phyloP scores from a whole-genome alignment of 2,113 vertebrate species.

The Lota lota region DNA sequence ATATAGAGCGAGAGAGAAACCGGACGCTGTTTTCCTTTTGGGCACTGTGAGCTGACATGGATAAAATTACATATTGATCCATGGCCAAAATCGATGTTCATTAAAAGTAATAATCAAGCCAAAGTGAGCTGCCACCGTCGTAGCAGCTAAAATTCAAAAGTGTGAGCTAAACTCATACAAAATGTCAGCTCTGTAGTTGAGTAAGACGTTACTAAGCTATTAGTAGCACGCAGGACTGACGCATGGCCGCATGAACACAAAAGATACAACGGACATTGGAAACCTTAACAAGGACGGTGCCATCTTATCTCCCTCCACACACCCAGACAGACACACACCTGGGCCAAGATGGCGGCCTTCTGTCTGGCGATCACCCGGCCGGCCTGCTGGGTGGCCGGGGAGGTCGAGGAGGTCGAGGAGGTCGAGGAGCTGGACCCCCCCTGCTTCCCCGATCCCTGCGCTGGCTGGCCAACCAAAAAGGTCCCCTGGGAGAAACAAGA shows the following conservation, averaged over 20 bases:
- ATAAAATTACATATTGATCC: conserved; percentile 11
- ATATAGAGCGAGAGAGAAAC: not conserved
- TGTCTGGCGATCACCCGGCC: conserved; percentile 92
- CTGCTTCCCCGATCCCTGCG: conserved; percentile 86
- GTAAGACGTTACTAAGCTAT: not conserved
- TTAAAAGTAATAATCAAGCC: conserved; percentile 25
- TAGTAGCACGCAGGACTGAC: too few relatives aligned
- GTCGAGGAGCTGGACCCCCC: conserved; percentile 74
- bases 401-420: conserved; percentile 76
- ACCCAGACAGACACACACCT: conserved; percentile 71
- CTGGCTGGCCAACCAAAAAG: conserved; percentile 93
- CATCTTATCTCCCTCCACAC: too few relatives aligned
- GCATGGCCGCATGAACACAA: too few relatives aligned
- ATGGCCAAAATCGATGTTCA: conserved; percentile 23
- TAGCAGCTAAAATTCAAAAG: too few relatives aligned
- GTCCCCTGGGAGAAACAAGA: conserved; percentile 78
- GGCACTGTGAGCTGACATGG: not conserved
- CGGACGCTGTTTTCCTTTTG: not conserved
- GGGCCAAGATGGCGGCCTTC: conserved; percentile 91
- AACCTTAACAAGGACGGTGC: too few relatives aligned
- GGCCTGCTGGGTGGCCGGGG: conserved; percentile 82
- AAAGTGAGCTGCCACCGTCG: not conserved
- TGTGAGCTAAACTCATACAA: too few relatives aligned
- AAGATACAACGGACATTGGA: too few relatives aligned
- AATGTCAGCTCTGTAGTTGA: too few relatives aligned